phyloP scores from a whole-genome alignment of 92 coral and sea anemone genomes.

The Zoanthus sociatus region DNA sequence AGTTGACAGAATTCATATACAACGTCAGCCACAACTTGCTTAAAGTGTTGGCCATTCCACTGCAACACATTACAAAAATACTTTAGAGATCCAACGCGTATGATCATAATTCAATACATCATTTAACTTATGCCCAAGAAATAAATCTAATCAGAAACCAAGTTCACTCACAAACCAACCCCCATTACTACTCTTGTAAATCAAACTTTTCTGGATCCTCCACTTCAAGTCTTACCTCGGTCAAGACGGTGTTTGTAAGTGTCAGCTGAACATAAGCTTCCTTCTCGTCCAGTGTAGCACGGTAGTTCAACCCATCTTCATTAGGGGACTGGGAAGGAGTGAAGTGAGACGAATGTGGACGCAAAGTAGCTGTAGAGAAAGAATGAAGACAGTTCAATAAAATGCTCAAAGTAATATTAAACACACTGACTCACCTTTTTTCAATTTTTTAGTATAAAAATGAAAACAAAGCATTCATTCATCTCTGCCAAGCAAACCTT shows the following conservation, averaged over 20 bases:
- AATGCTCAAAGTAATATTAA: not conserved
- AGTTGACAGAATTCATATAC: constrained; percentile 13
- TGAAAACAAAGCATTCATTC: too few relatives aligned
- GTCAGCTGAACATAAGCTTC: constrained; percentile 34
- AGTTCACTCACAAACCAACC: not conserved
- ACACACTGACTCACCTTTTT: not conserved
- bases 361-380: constrained; percentile 8
- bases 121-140: not conserved
- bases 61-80: not conserved
- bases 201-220: not conserved
- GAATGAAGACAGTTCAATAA: not conserved
- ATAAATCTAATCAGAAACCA: not conserved
- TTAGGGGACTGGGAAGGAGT: not conserved
- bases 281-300: not conserved
- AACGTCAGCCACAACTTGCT: constrained; percentile 17
- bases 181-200: not conserved
- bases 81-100: not conserved
- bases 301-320: not conserved
- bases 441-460: too few relatives aligned
- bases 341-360: not conserved
- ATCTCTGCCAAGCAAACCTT: too few relatives aligned
- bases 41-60: constrained; percentile 28
- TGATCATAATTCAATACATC: not conserved
- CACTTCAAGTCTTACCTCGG: constrained; percentile 5
- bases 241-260: not conserved